Base-by-base conservation (phyloP, 2,888 invertebrate species). In the Yponomeuta plumbellus region DNA sequence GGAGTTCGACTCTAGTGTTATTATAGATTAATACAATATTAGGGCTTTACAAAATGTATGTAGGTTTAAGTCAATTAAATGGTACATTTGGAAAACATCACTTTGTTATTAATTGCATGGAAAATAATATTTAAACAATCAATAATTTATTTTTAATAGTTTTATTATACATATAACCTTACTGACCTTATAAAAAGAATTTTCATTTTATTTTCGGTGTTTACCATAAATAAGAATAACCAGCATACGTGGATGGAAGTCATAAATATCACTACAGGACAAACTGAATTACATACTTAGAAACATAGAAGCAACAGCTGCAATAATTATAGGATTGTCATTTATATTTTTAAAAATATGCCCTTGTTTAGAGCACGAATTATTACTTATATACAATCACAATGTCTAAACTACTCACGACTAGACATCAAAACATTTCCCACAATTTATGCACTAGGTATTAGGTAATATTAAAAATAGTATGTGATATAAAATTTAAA, bases 41-140 rank as follows among this genome's bases (percentile, higher is more conserved):
- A 81, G 75, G 76, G 78, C 80, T 81, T 78, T 78, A 80, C 78
- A 80, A 79, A 40, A 75, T 85, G 83, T 85, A 84, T 82, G 80
- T 86, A 86, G 84, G 74, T 82, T 73, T 87, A 86, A 86, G 86
- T 80, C 80, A 81, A 86, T 84, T 85, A 86, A 86, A 87, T 75
- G 80, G 81, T 84, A 86, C 78, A 77, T 34, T 80, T 80, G 76
- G 73, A 73, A 78, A 70, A 72, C 69, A 72, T 72, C 73, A 64
- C 68, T 71, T 69, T 71, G 70, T 68, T 66, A 44, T 69, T 67
- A 23, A 64, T 39, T 23, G 34, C 26, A 63, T 66, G 44, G 17
- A 17, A 52, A 52, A 52, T 17, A 52, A 17, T 1, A 17, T 52
- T 17, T 5, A 52, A 13, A 52, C 44, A 52, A 52, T 4, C 17